Percentiles rank a stretch among this genome's conserved stretches.
Conservation (phyloP, 2,113 vertebrate species). For the Plecotus auritus region DNA sequence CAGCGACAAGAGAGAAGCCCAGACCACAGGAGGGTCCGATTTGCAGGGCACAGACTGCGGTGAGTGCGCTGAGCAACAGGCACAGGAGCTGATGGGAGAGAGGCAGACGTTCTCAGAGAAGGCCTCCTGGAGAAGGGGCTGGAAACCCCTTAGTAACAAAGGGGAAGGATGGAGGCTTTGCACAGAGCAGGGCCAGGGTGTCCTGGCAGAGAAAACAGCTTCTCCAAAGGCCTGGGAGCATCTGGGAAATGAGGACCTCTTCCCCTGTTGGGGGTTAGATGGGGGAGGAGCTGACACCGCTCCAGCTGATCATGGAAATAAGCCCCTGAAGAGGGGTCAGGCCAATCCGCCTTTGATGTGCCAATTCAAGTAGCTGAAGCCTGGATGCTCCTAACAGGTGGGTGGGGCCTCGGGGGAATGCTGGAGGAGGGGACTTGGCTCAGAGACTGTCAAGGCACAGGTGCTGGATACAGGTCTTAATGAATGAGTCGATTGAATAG, state of each 20-base stretch:
- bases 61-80: not conserved
- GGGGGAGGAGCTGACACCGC: not conserved
- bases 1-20: not conserved
- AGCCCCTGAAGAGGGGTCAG: not conserved
- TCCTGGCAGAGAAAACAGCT: not conserved
- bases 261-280: not conserved
- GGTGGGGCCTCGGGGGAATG: not conserved
- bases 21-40: not conserved
- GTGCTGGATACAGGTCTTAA: not conserved
- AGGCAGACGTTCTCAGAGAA: not conserved
- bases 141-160: not conserved
- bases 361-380: not conserved
- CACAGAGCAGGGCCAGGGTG: not conserved
- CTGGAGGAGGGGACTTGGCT: not conserved
- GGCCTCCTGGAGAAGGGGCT: not conserved
- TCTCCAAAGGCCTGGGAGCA: not conserved
- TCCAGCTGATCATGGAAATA: not conserved
- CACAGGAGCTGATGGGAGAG: not conserved
- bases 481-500: not conserved
- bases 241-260: not conserved
- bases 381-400: not conserved
- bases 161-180: not conserved
- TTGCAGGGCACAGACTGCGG: not conserved
- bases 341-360: conserved; percentile 26
- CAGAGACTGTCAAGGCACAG: not conserved